These are phyloP conservation scores for Apus apus DNA, from an alignment of 2,113 vertebrate species.

Conservation along the genomic window DNA sequence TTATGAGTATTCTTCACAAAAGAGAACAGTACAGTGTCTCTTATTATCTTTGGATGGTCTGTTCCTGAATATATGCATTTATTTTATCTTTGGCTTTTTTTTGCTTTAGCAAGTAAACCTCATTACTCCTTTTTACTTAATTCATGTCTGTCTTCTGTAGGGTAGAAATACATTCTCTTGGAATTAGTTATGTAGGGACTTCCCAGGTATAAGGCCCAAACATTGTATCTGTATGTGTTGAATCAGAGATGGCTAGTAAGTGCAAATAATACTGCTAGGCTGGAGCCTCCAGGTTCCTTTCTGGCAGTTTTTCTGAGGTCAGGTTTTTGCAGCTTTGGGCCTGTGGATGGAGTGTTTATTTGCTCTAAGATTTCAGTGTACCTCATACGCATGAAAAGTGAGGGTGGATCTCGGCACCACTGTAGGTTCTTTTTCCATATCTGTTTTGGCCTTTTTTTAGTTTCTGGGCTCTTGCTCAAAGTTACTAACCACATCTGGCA, in stretches of 20 bases:
- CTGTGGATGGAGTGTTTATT: background rate
- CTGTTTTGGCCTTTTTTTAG: background rate
- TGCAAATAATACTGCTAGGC: background rate
- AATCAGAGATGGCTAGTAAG: background rate
- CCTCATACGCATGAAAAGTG: background rate
- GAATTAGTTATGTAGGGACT: background rate
- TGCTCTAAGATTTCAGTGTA: background rate
- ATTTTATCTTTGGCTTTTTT: background rate
- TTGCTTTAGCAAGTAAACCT: background rate
- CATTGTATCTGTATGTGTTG: background rate
- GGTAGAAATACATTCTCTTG: background rate
- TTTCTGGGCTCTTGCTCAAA: constrained; percentile 17
- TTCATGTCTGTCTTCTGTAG: background rate
- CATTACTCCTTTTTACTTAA: background rate
- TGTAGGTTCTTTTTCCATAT: background rate
- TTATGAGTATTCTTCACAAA: background rate
- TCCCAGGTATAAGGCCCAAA: background rate
- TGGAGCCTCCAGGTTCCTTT: background rate
- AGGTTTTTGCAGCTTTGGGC: background rate
- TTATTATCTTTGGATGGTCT: background rate
- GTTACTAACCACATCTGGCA: constrained; percentile 15
- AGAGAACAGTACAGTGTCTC: background rate
- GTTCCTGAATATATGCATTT: background rate
- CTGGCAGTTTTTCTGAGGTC: background rate
- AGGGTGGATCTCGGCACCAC: background rate